phyloP scores from a whole-genome alignment of 2,113 vertebrate genomes.

The Poeciliopsis prolifica region DNA sequence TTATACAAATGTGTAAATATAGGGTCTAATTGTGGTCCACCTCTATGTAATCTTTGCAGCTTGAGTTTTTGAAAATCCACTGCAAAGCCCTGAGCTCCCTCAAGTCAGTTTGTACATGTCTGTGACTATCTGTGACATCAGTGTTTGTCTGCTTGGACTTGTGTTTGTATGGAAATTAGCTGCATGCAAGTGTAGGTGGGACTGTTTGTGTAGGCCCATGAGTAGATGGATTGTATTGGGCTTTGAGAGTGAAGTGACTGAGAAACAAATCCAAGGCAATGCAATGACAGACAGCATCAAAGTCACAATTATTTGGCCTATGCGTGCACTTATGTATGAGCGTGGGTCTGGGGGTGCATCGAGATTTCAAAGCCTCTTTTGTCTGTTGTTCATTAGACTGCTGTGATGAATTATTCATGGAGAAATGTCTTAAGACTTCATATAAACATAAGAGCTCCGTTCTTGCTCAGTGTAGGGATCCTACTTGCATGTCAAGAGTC shows the following conservation, averaged over 20 bases:
- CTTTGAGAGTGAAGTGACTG: constrained; percentile 14
- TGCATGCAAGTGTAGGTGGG: constrained; percentile 50
- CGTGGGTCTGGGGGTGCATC: neutral
- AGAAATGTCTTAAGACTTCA: constrained; percentile 44
- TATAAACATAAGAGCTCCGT: constrained; percentile 45
- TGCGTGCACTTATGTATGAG: neutral
- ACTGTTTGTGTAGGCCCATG: constrained; percentile 33
- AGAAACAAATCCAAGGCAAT: constrained; percentile 25
- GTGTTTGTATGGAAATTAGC: constrained; percentile 28
- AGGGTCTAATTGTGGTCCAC: neutral
- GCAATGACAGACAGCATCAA: constrained; percentile 41
- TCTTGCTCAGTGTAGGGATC: neutral
- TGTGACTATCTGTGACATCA: constrained; percentile 23
- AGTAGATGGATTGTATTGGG: constrained; percentile 55
- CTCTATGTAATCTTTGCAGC: neutral
- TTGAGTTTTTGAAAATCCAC: constrained; percentile 36
- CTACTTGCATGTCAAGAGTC: constrained; percentile 1
- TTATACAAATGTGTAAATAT: neutral
- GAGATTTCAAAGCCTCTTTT: constrained; percentile 55
- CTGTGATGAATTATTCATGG: constrained; percentile 62
- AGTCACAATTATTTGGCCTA: constrained; percentile 48
- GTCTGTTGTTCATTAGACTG: constrained; percentile 41
- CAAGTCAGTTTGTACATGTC: neutral
- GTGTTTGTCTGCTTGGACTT: constrained; percentile 18
- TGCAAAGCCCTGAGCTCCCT: constrained; percentile 13